Evolutionary conservation across 37 sponge, comb jelly and placozoan species (phyloP), one percentile per base, ranked within the genome.

Genomic region (Haliclona indistincta): DNA sequence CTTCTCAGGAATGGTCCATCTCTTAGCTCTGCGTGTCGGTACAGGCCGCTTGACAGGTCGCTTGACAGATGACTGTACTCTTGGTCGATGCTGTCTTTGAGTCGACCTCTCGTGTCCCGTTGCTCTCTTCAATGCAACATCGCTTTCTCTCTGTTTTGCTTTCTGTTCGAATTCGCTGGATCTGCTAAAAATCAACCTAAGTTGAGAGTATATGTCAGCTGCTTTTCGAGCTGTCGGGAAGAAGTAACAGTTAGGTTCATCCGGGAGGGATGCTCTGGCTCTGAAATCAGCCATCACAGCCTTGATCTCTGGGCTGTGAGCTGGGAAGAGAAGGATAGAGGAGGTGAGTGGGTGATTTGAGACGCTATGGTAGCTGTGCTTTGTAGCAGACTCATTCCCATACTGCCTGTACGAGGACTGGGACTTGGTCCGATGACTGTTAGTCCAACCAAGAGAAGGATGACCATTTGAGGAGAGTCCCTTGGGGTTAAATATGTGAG

Each of bases 231-330:
- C 82, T 37, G 86, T 66, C 8, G 76, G 72, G 26, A 90, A 90
- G 38, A 89, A 83, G 74, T 85, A 85, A 39, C 38, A 33, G 23
- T 75, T 41, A 3, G 37, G 36, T 26, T 75, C 67, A 37, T 56
- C 60, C 11, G n/a, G 25, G 15, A 68, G 55, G 6, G 6, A n/a
- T 0, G 86, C 81, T 22, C 85, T 32, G 0, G 91, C 77, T 51
- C 86, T 74, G 66, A 60, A 90, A 52, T 90, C 91, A 8, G 91
- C 91, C 56, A 90, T 44, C 17, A 73, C 80, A 15, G 91, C 67
- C 58, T 81, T 76, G 66, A 84, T 74, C 35, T 89, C 81, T n/a
- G 75, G 79, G 15, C 67, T 70, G 54, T 84, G 63, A 1, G 77
- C 72, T 23, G 77, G 34, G 8, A 70, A 29, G 36, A 81, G 37